Evolutionary conservation across 1,140 invertebrate species (phyloP).

Genomic region (Rhagoletis zephyria): DNA sequence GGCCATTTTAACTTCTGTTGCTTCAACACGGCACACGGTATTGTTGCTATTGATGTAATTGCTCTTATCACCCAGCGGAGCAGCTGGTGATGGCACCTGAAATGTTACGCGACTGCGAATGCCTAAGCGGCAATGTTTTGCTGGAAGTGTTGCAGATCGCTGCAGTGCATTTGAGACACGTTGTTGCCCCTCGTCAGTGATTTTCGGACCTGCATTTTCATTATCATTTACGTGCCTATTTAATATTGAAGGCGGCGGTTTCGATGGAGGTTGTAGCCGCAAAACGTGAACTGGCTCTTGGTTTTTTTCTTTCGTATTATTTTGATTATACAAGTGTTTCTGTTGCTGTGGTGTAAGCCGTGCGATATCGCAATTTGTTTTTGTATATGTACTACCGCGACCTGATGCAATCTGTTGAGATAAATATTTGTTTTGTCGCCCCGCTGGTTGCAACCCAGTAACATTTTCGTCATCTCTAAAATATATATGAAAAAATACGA

Average conservation of each 20-base stretch:
- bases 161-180: conserved; percentile 64
- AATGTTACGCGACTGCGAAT: conserved; percentile 67
- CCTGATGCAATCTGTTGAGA: not conserved
- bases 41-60: conserved; percentile 57
- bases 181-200: not conserved
- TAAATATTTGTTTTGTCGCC: not conserved
- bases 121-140: conserved; percentile 66
- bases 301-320: not conserved
- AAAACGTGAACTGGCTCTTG: not conserved
- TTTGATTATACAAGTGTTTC: not conserved
- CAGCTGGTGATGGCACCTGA: conserved; percentile 58
- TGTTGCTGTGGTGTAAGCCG: not conserved
- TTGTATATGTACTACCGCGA: not conserved
- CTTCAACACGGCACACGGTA: not conserved
- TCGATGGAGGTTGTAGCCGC: not conserved
- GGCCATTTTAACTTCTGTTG: conserved; percentile 87
- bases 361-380: not conserved
- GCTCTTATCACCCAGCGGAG: conserved; percentile 33
- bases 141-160: conserved; percentile 70
- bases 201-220: not conserved
- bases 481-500: not conserved
- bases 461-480: conserved; percentile 44
- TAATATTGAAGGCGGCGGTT: not conserved
- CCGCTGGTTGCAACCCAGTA: conserved; percentile 3
- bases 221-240: not conserved